These are phyloP conservation scores for Drosophila quinaria DNA, from an alignment of 2,888 invertebrate species.

Conservation along the genomic window DNA sequence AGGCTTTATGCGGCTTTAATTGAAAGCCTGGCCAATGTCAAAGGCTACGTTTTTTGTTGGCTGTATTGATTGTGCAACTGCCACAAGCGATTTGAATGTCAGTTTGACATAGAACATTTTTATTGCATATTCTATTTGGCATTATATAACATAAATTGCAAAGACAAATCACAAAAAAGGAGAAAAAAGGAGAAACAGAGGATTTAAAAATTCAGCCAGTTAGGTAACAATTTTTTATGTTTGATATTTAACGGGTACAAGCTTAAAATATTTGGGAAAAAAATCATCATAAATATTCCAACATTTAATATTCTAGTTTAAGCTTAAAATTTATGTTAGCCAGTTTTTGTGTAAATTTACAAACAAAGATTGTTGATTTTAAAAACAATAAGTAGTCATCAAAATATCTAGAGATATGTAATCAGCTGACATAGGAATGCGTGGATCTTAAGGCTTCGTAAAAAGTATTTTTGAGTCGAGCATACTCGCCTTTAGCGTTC, in stretches of 20 bases:
- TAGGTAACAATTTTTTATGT: constrained; percentile 15
- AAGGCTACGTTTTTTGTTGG: constrained; percentile 28
- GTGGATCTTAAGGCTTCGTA: too few species aligned
- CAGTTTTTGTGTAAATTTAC: too few species aligned
- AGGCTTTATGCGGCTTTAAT: constrained; percentile 49
- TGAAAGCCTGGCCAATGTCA: constrained; percentile 43
- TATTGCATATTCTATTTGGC: background rate
- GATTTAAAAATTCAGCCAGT: constrained; percentile 18
- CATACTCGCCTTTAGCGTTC: background rate
- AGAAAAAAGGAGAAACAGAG: background rate
- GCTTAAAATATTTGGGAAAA: too few species aligned
- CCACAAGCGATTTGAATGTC: constrained; percentile 14
- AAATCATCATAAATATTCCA: too few species aligned
- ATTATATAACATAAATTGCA: constrained; percentile 31
- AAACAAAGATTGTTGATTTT: too few species aligned
- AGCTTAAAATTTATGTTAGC: too few species aligned
- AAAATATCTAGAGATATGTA: too few species aligned
- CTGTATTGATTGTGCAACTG: constrained; percentile 20
- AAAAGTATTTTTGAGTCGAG: background rate
- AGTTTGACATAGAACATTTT: constrained; percentile 13
- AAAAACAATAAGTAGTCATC: too few species aligned
- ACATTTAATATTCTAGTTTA: too few species aligned
- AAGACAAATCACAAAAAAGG: background rate
- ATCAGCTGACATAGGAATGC: too few species aligned
- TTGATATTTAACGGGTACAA: background rate